phyloP scores from a whole-genome alignment of 2,797 vertebrate genomes.

The Allobates femoralis region DNA sequence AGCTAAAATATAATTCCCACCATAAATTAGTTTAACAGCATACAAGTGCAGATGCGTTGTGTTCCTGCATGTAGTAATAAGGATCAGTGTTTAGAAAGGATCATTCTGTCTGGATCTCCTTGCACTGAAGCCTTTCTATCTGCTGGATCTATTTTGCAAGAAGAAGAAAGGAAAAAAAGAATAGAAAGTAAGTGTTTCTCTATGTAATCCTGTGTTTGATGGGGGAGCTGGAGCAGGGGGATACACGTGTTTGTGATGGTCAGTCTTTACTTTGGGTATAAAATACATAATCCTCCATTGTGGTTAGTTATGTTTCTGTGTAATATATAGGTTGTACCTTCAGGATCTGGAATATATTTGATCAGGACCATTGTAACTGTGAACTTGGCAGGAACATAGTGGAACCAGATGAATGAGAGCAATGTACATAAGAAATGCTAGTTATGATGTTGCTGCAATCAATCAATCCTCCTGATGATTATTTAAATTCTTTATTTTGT shows the following conservation, averaged over 20 bases:
- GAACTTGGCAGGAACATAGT: constrained; percentile 31
- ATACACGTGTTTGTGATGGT: not conserved
- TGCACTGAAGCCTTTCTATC: constrained; percentile 74
- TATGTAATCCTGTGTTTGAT: constrained; percentile 33
- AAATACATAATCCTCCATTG: constrained; percentile 3
- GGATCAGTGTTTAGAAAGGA: constrained; percentile 79
- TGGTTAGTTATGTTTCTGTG: not conserved
- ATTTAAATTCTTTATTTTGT: not conserved
- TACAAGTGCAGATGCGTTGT: constrained; percentile 93
- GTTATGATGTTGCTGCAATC: not conserved
- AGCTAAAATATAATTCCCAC: constrained; percentile 99
- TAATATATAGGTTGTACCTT: not conserved
- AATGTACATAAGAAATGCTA: not conserved
- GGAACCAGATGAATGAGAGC: not conserved
- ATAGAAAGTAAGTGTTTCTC: constrained; percentile 83
- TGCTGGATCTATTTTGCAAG: constrained; percentile 71
- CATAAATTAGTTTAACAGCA: constrained; percentile 98
- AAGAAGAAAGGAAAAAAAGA: constrained; percentile 63
- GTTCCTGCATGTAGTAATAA: constrained; percentile 85
- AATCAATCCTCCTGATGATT: not conserved
- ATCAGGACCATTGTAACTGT: not conserved
- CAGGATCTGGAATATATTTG: not conserved
- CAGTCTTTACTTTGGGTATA: not conserved
- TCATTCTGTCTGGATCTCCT: constrained; percentile 71
- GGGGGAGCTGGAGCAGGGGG: constrained; percentile 37